These are phyloP conservation scores for Agrypnia vestita DNA, from an alignment of 1,140 invertebrate genomes.

Conservation along the genomic window DNA sequence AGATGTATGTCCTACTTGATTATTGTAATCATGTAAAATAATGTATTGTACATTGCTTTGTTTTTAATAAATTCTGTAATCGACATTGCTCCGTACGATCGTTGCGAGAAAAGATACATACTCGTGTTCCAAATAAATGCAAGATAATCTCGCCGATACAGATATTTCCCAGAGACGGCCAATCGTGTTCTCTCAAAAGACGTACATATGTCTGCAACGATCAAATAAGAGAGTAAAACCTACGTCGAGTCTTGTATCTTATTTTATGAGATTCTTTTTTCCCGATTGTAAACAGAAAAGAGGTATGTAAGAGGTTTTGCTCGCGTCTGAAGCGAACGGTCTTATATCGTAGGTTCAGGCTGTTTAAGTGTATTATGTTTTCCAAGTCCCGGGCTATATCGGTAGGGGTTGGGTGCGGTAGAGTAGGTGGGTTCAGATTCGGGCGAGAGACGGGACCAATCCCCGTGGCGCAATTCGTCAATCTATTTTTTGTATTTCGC, in stretches of 20 bases:
- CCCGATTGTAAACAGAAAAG: slow-evolving; percentile 49
- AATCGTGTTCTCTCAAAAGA: slow-evolving; percentile 47
- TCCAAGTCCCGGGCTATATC: slow-evolving; percentile 15
- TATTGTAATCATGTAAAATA: too few relatives aligned
- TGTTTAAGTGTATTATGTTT: slow-evolving; percentile 52
- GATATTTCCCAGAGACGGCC: slow-evolving; percentile 11
- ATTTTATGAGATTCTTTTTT: slow-evolving; percentile 58
- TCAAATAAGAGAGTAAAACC: slow-evolving; percentile 45
- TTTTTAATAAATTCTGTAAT: too few relatives aligned
- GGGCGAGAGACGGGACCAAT: slow-evolving; percentile 46
- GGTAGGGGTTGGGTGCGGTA: background rate
- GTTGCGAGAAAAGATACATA: background rate
- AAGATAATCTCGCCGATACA: slow-evolving; percentile 43
- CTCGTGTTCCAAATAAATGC: background rate
- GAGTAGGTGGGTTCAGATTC: slow-evolving; percentile 4
- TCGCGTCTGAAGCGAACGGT: slow-evolving; percentile 21
- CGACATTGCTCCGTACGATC: too few relatives aligned
- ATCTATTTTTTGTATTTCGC: slow-evolving; percentile 58
- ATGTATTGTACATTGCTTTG: too few relatives aligned
- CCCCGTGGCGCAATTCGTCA: slow-evolving; percentile 57
- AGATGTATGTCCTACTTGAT: too few relatives aligned
- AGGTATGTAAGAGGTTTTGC: slow-evolving; percentile 47
- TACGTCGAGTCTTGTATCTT: slow-evolving; percentile 53
- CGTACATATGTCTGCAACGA: slow-evolving; percentile 43
- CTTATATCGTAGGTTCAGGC: slow-evolving; percentile 48